Conservation (phyloP, 2,888 invertebrate species). For the Mimumesa dahlbomi region DNA sequence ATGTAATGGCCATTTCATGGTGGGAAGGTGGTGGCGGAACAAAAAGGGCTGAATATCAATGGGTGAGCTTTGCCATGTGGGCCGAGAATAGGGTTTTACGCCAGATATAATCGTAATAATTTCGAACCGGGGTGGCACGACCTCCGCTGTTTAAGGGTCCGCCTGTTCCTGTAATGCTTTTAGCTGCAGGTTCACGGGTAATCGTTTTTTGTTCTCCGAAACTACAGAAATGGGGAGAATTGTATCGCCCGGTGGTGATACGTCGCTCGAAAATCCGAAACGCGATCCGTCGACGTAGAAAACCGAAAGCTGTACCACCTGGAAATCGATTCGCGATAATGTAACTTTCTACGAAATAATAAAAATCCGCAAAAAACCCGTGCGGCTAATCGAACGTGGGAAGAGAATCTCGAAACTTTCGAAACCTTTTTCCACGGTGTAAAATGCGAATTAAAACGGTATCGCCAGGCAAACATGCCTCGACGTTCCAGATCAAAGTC, state of each 20-base stretch:
- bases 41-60: constrained; percentile 68
- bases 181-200: constrained; percentile 41
- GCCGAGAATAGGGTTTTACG: constrained; percentile 67
- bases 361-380: background rate
- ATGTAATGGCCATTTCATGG: constrained; percentile 75
- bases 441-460: constrained; percentile 7
- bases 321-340: too few species aligned
- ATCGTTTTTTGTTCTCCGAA: constrained; percentile 28
- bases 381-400: background rate
- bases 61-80: constrained; percentile 67
- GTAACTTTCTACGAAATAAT: background rate
- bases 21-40: constrained; percentile 64
- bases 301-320: too few species aligned
- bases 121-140: constrained; percentile 46
- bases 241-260: constrained; percentile 11
- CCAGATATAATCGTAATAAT: constrained; percentile 74
- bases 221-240: constrained; percentile 6
- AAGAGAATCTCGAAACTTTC: background rate
- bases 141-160: constrained; percentile 50
- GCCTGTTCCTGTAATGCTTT: constrained; percentile 34
- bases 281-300: background rate
- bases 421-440: background rate
- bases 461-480: constrained; percentile 8
- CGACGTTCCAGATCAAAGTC: constrained; percentile 13
- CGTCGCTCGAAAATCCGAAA: constrained; percentile 17